phyloP scores from a whole-genome alignment of 1,140 invertebrate genomes.

The Caerostris extrusa region DNA sequence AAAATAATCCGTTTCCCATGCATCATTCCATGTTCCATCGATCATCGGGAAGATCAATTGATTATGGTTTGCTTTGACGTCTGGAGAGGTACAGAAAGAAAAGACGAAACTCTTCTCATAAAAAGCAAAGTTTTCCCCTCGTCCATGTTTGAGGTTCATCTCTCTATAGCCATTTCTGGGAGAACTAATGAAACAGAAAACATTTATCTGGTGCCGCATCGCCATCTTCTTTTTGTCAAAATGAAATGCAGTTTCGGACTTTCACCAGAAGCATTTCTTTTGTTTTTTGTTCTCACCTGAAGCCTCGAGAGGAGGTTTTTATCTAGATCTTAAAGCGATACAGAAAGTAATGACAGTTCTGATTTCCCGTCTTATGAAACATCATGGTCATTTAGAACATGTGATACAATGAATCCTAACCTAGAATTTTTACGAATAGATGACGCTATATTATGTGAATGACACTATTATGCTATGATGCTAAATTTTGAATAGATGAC shows the following conservation, averaged over 20 bases:
- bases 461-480: too few relatives aligned
- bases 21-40: neutral
- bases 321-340: neutral
- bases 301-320: neutral
- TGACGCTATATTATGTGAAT: too few relatives aligned
- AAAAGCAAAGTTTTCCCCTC: neutral
- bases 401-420: neutral
- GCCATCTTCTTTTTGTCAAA: slow-evolving; percentile 62
- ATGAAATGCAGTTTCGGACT: slow-evolving; percentile 49
- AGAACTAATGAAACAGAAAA: slow-evolving; percentile 66
- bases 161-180: slow-evolving; percentile 39
- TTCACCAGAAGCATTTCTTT: neutral
- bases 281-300: neutral
- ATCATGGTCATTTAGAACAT: neutral
- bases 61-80: neutral
- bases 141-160: slow-evolving; percentile 10
- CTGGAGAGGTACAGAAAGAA: neutral
- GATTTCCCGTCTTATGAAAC: neutral
- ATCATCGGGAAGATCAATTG: neutral
- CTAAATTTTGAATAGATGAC: too few relatives aligned
- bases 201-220: slow-evolving; percentile 56
- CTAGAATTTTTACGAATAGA: too few relatives aligned
- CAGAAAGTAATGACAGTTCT: neutral
- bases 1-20: neutral
- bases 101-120: neutral